Evolutionary conservation across 92 coral and sea anemone species (phyloP), one percentile per base, ranked within the genome.

Genomic region (Palythoa grandiflora): DNA sequence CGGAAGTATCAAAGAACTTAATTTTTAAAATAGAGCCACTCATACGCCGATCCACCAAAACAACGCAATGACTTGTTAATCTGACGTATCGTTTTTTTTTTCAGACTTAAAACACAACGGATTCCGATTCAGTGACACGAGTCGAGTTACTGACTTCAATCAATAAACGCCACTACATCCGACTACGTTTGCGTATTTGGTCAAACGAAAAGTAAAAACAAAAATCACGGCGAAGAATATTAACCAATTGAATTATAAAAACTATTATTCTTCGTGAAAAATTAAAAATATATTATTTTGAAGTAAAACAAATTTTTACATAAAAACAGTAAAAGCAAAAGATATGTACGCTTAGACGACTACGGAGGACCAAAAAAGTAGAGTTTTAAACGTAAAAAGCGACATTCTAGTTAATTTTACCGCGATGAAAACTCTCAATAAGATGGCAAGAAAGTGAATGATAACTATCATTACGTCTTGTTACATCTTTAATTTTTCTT

Each of bases 91-190:
- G 44, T 60, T 55, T 28, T 68, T 28, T 68, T 81, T 68, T 80
- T 65, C 75, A 81, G 86, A 81, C 57, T 35, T 51, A 74, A 40
- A 80, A 81, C 86, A 81, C 75, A 63, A 65, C 86, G 48, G 86
- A 81, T 81, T 66, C 75, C 75, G 75, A 81, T 81, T 81, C 75
- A 81, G 75, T 81, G 86, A 81, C 86, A 81, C 11, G 83, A 66
- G 75, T 28, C 47, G 63, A 66, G 75, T 63, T 20, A 21, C 5
- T 21, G 3, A 28, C 40, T 28, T 9, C 39, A 28, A 68, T 68
- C 73, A 5, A 65, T 65, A 38, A 44, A 63, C 70, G 48, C 28
- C 51, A 57, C 66, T 55, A 76, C 51, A 8, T 77, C 73, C 71
- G 73, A 79, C 36, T 8, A 70, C 61, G n/a, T 52, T 36, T 53